A percentile compares a stretch with the other conserved stretches of the same genome.
phyloP scores from a whole-genome alignment of 2,797 vertebrate species.

The Lemur catta region DNA sequence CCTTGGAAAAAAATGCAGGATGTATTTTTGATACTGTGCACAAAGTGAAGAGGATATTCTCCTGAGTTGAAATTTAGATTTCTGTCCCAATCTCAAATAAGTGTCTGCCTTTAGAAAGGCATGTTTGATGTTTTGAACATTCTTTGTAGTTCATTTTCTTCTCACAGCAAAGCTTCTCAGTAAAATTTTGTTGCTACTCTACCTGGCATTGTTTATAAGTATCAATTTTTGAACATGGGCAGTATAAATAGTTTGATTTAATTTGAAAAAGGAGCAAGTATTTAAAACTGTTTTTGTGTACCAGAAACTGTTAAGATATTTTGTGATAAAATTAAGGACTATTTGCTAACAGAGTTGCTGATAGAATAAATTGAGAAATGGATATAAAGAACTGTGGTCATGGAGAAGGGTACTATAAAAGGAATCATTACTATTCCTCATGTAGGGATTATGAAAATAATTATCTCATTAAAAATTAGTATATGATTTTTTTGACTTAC shows the following conservation, averaged over 20 bases:
- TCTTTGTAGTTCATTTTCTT: not conserved
- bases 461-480: slow-evolving; percentile 20
- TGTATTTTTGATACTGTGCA: slow-evolving; percentile 8
- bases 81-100: not conserved
- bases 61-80: not conserved
- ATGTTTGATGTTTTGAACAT: not conserved
- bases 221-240: not conserved
- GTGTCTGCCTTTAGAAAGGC: not conserved
- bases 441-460: slow-evolving; percentile 21
- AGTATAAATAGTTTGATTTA: not conserved
- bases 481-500: not conserved
- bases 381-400: not conserved
- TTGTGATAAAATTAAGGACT: not conserved
- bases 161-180: not conserved
- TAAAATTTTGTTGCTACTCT: not conserved
- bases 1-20: not conserved
- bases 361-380: slow-evolving; percentile 5
- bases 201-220: not conserved
- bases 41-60: not conserved
- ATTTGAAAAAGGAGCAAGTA: not conserved
- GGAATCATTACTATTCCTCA: not conserved
- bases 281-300: not conserved
- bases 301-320: not conserved
- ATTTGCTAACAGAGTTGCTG: not conserved
- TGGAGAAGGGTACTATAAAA: not conserved